Base-by-base conservation (phyloP, 2,797 vertebrate species). In the Adrianichthys oophorus region DNA sequence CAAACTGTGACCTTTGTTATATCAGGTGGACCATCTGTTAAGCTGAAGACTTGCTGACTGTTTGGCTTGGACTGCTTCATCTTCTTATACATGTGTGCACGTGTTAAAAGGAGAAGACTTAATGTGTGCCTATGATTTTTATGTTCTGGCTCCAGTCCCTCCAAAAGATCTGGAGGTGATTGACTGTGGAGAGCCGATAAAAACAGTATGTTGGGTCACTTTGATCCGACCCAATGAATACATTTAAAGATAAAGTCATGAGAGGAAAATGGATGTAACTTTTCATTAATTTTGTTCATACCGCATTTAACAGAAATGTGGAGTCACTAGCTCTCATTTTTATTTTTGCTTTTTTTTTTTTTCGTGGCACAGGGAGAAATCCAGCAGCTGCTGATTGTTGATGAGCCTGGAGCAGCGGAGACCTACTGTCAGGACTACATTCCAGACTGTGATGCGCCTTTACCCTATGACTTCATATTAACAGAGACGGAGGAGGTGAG, bases 381-480 rank as follows among this genome's bases (percentile, higher is more conserved):
- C 72, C 96, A 98, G 84, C 94, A 98, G 82, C 87, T 98, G 59
- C 73, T 98, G 65, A 76, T 98, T 1, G 60, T 86, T 2, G 72
- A 87, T 0, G 93, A 97, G 50, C 92, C 95, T n/a, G 57, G 69
- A 49, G 92, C 92, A 0, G 96, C 96, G 6, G 85, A 85, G 58
- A 91, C 83, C 1, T 95, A 96, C 80, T 98, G 95, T 62, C 79
- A 85, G 56, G 84, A 80, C 69, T 93, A 91, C 90, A 96, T 96
- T 81, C 95, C 93, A 0, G 88, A 85, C 89, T 97, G 96, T 24
- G 79, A 93, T 16, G 54, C 64, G 16, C 65, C 84, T 13, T 77
- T 92, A 41, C 82, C 78, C 12, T 92, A 94, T 42, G 78, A 83
- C 15, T 89, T 82, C 83, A 90, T 90, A 10, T 57, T 85, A 14